Conservation (phyloP, 1,140 invertebrate genomes). For the Drosophila sproati region DNA sequence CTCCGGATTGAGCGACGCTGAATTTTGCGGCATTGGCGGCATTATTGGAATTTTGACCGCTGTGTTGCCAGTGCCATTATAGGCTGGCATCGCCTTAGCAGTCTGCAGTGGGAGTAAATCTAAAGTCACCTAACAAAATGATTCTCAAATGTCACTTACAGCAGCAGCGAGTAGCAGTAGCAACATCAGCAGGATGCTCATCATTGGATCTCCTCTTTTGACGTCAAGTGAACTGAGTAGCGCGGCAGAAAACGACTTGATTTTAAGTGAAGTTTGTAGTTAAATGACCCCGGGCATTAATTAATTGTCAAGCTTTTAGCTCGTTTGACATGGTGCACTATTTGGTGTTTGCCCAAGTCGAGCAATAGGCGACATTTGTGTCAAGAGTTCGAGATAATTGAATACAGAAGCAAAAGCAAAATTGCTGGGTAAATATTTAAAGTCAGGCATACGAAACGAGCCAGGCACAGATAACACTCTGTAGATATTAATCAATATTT, state of each 20-base stretch:
- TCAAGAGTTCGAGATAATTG: slow-evolving; percentile 72
- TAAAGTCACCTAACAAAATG: not conserved
- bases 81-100: slow-evolving; percentile 30
- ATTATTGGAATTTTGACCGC: slow-evolving; percentile 43
- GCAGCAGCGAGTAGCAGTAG: slow-evolving; percentile 5
- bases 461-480: slow-evolving; percentile 18
- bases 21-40: slow-evolving; percentile 34
- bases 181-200: slow-evolving; percentile 17
- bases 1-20: slow-evolving; percentile 51
- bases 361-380: slow-evolving; percentile 63
- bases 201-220: slow-evolving; percentile 29
- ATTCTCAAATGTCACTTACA: slow-evolving; percentile 31
- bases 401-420: slow-evolving; percentile 45
- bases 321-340: slow-evolving; percentile 53
- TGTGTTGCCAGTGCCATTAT: not conserved
- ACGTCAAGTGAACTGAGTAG: slow-evolving; percentile 33
- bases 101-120: not conserved
- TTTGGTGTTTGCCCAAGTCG: slow-evolving; percentile 55
- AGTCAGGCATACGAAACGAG: slow-evolving; percentile 23
- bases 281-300: slow-evolving; percentile 53
- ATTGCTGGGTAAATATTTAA: slow-evolving; percentile 65
- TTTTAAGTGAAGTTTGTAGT: slow-evolving; percentile 55
- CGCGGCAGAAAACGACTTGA: slow-evolving; percentile 3
- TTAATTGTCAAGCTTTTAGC: slow-evolving; percentile 58
- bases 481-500: slow-evolving; percentile 46